These are phyloP conservation scores for Onychomys leucogaster DNA, from an alignment of 2,797 vertebrate genomes.

Conservation along the genomic window DNA sequence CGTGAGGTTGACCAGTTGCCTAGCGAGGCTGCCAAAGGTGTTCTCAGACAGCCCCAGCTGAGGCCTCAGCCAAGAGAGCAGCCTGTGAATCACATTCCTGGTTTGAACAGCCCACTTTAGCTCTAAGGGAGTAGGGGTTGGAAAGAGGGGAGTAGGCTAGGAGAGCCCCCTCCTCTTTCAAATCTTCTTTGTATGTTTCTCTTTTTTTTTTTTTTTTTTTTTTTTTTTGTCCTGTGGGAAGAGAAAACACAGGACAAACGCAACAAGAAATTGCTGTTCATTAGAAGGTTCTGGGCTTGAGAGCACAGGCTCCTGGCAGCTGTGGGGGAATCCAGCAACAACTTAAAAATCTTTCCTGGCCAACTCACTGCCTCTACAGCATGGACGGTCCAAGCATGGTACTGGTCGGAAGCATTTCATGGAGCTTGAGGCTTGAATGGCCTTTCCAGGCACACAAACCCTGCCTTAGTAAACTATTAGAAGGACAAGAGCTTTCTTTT, in stretches of 20 bases:
- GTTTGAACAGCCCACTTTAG: background rate
- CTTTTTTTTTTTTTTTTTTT: too few relatives aligned
- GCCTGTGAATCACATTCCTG: fast-evolving
- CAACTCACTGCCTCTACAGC: background rate
- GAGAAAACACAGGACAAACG: background rate
- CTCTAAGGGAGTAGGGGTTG: too few relatives aligned
- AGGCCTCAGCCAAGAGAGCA: background rate
- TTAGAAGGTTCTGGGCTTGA: background rate
- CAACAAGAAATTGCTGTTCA: background rate
- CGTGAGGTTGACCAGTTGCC: background rate
- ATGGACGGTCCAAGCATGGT: background rate
- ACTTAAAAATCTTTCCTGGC: background rate
- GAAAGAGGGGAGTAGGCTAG: fast-evolving
- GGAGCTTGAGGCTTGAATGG: background rate
- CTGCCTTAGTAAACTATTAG: background rate
- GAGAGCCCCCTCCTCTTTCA: background rate
- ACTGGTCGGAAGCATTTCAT: background rate
- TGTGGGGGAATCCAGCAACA: background rate
- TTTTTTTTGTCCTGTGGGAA: background rate
- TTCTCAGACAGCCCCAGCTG: background rate
- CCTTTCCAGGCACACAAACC: too few relatives aligned
- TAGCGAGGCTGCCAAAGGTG: too few relatives aligned
- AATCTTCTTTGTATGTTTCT: background rate
- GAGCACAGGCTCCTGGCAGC: background rate
- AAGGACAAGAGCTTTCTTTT: too few relatives aligned